Conservation (phyloP, 2,797 vertebrate genomes). For the Erethizon dorsatum region DNA sequence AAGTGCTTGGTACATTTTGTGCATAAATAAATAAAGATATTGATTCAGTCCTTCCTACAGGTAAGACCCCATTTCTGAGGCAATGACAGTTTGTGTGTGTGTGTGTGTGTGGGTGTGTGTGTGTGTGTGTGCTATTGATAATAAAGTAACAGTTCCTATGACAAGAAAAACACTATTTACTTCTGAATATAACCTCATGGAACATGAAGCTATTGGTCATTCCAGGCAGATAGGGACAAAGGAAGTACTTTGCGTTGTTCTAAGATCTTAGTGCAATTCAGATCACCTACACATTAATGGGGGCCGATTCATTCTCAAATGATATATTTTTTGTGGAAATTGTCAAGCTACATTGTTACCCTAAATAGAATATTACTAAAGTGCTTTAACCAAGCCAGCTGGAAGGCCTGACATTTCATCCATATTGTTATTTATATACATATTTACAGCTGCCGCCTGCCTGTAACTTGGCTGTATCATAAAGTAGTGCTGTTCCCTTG, state of each 20-base stretch:
- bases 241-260: not conserved
- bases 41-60: not conserved
- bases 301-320: conserved; percentile 74
- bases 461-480: conserved; percentile 85
- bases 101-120: not conserved
- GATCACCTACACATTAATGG: conserved; percentile 42
- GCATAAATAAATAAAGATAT: not conserved
- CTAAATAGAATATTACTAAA: conserved; percentile 86
- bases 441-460: conserved; percentile 90
- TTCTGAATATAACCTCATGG: not conserved
- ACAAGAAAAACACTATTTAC: not conserved
- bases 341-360: conserved; percentile 79
- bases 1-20: not conserved
- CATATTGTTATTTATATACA: conserved; percentile 90
- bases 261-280: not conserved
- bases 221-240: not conserved
- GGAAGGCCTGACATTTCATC: conserved; percentile 88
- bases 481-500: conserved; percentile 83
- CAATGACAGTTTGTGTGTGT: not conserved
- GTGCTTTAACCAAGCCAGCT: conserved; percentile 87
- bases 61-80: not conserved
- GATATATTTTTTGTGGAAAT: conserved; percentile 71
- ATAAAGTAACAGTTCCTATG: not conserved
- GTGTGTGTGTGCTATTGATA: not conserved
- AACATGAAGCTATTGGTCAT: not conserved